phyloP scores from a whole-genome alignment of 2,113 vertebrate species.

The Tragelaphus imberbis region DNA sequence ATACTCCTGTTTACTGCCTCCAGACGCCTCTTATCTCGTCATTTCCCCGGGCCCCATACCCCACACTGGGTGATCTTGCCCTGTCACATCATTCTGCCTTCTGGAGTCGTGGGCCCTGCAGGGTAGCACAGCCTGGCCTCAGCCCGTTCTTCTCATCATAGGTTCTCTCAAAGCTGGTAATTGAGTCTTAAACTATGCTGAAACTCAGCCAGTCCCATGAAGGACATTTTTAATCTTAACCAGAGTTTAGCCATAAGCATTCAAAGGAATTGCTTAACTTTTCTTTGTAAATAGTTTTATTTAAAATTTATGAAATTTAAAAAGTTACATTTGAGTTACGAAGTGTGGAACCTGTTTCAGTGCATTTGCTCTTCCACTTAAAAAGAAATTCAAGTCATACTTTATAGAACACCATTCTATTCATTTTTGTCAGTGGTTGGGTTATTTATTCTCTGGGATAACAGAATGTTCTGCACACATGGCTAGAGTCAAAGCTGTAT shows the following conservation, averaged over 20 bases:
- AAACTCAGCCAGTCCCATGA: neutral
- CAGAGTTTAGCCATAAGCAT: neutral
- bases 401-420: neutral
- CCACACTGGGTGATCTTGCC: accelerated
- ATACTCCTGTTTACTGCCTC: neutral
- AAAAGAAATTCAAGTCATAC: neutral
- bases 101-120: neutral
- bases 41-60: neutral
- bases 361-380: neutral
- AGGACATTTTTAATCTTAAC: neutral
- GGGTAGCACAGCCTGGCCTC: neutral
- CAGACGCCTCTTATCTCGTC: neutral
- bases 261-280: neutral
- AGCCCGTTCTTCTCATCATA: accelerated
- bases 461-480: constrained; percentile 31
- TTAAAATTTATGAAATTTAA: neutral
- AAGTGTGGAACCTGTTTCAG: neutral
- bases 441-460: constrained; percentile 48
- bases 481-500: neutral
- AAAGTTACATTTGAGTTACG: neutral
- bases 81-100: accelerated
- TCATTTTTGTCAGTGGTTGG: constrained; percentile 63
- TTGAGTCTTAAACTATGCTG: neutral
- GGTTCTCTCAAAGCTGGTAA: neutral
- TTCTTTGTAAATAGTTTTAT: neutral